Evolutionary conservation across 2,797 vertebrate genomes (phyloP), one percentile per base, ranked within the genome.

Genomic region (Leucoraja ocellata): DNA sequence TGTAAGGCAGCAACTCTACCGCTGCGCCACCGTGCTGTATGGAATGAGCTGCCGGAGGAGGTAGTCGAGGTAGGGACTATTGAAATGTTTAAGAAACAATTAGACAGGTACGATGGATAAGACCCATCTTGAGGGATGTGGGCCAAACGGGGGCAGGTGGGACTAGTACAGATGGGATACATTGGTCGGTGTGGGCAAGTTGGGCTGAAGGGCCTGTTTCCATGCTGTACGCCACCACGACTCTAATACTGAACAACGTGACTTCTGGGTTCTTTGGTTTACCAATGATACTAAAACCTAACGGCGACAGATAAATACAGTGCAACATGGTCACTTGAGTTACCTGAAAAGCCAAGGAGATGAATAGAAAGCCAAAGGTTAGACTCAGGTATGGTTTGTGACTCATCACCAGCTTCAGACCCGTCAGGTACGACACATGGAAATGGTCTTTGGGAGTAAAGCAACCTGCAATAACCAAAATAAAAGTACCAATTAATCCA

Each of bases 271-370:
- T 32, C 14, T 88, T 88, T 21, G 10, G 7, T 68, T 32, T 13
- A 36, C 21, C 10, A 68, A 36, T 65, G 84, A 88, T 88, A n/a
- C 13, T 6, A 86, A 86, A 63, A 13, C 61, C 16, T 21, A 32
- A 88, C 36, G n/a, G 36, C 90, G 73, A 74, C 54, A n/a, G 46
- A n/a, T 36, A 32, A 93, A 81, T 78, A 39, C 32, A 92, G 18
- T 9, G n/a, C 16, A 92, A 5, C 65, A 80, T 65, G 5, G 36
- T 58, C 39, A 36, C 10, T 63, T 39, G 63, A 25, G 11, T 0
- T 90, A 97, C 96, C 96, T 97, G 97, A 94, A 97, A 97, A 21
- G 96, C 96, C 54, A 96, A 93, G 1, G 94, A 94, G 0, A 94
- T 94, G 71, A 96, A 96, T 65, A 97, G 93, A 93, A 97, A 97